A percentile compares a stretch with the other conserved stretches of the same genome.
Evolutionary conservation across 2,888 invertebrate genomes (phyloP).

Genomic region (Polia nebulosa): DNA sequence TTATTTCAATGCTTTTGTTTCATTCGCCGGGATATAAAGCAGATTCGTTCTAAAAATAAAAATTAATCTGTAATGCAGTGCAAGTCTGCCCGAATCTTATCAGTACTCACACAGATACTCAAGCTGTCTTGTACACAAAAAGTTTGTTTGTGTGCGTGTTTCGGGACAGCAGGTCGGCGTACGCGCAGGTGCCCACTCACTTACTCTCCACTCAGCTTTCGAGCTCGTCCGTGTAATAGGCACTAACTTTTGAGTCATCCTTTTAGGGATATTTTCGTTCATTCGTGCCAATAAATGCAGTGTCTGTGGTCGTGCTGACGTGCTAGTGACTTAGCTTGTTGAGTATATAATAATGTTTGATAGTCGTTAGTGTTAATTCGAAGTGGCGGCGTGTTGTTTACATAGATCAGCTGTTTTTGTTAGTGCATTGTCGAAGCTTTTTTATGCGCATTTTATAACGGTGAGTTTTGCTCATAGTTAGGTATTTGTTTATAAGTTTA

Average conservation of each 20-base stretch:
- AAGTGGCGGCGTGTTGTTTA: constrained; percentile 20
- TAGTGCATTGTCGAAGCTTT: constrained; percentile 1
- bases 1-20: constrained; percentile 28
- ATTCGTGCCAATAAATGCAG: constrained; percentile 5
- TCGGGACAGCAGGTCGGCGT: constrained; percentile 55
- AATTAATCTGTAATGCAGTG: constrained; percentile 38
- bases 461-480: constrained; percentile 29
- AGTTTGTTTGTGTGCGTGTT: constrained; percentile 54
- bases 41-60: constrained; percentile 53
- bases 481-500: background rate
- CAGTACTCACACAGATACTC: constrained; percentile 35
- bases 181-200: constrained; percentile 61
- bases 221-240: constrained; percentile 35
- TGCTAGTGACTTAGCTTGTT: background rate
- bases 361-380: background rate
- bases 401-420: constrained; percentile 47
- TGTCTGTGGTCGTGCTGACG: constrained; percentile 2
- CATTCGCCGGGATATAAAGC: constrained; percentile 20
- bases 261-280: constrained; percentile 30
- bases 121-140: constrained; percentile 16
- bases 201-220: constrained; percentile 57
- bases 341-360: background rate
- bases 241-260: constrained; percentile 20
- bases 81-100: constrained; percentile 48
- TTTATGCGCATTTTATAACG: constrained; percentile 4